Conservation (phyloP, 2,113 vertebrate genomes). For the Barbus barbus region DNA sequence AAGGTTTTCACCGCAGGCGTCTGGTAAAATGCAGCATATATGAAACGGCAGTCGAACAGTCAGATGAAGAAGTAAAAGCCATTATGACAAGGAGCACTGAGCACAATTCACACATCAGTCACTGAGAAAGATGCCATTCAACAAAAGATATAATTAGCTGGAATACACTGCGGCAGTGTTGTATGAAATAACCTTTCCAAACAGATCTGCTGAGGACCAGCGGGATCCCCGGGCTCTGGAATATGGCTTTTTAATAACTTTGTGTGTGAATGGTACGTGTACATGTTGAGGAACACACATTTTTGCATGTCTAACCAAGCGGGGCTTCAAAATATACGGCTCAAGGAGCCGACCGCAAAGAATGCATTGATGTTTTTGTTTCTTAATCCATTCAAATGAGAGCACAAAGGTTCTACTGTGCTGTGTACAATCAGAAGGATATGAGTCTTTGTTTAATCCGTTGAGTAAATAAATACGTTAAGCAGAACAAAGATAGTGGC, state of each 20-base stretch:
- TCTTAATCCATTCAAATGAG: conserved; percentile 1
- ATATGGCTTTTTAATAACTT: not conserved
- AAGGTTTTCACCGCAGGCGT: too few relatives aligned
- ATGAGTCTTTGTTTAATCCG: conserved; percentile 17
- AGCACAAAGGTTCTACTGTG: not conserved
- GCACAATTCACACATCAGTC: conserved; percentile 33
- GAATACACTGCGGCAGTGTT: conserved; percentile 16
- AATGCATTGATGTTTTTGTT: conserved; percentile 9
- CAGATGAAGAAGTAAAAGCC: conserved; percentile 37
- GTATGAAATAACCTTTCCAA: conserved; percentile 32
- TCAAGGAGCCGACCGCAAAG: not conserved
- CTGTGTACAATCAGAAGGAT: not conserved
- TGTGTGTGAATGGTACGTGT: not conserved
- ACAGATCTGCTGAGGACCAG: conserved; percentile 7
- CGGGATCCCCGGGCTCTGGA: not conserved
- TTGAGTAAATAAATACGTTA: conserved; percentile 28
- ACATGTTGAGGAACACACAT: not conserved
- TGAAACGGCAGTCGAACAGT: conserved; percentile 31
- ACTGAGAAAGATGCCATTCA: conserved; percentile 21
- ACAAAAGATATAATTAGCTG: conserved; percentile 40
- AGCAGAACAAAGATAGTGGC: conserved; percentile 16
- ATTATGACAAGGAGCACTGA: conserved; percentile 34
- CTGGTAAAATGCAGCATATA: not conserved
- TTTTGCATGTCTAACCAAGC: not conserved
- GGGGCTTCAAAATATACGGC: not conserved